Conservation (phyloP, 2,888 invertebrate species). For the Pyralis farinalis region DNA sequence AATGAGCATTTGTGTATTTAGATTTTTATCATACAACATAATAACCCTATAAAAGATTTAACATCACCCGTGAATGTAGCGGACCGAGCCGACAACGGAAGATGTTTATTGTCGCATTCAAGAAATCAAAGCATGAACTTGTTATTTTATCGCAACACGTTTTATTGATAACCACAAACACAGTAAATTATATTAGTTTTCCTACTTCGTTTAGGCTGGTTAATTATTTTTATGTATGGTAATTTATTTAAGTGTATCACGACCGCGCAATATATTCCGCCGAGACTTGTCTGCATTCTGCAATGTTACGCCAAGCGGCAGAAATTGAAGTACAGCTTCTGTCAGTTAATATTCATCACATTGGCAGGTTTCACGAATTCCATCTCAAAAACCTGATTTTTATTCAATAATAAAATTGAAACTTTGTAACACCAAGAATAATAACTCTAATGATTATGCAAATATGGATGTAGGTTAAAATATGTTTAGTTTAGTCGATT, state of each 20-base stretch:
- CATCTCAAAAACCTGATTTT: not conserved
- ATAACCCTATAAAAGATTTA: slow-evolving; percentile 35
- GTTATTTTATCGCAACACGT: slow-evolving; percentile 14
- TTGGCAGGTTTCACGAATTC: not conserved
- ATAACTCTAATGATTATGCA: not conserved
- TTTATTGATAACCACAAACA: not conserved
- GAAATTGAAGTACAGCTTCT: not conserved
- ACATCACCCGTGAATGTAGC: slow-evolving; percentile 27
- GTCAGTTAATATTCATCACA: not conserved
- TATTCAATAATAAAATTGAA: not conserved
- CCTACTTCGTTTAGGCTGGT: not conserved
- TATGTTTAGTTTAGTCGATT: not conserved
- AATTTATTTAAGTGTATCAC: not conserved
- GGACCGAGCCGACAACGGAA: slow-evolving; percentile 16
- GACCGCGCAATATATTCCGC: not conserved
- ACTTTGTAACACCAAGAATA: not conserved
- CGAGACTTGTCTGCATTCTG: not conserved
- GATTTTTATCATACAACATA: slow-evolving; percentile 22
- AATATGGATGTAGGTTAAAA: not conserved
- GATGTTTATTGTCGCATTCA: slow-evolving; percentile 28
- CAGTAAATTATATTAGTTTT: not conserved
- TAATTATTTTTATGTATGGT: not conserved
- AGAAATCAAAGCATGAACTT: slow-evolving; percentile 35
- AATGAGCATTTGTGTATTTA: slow-evolving; percentile 2
- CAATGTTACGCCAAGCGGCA: not conserved